Conservation (phyloP, 2,888 invertebrate genomes). For the Apomyelois bistriatella region DNA sequence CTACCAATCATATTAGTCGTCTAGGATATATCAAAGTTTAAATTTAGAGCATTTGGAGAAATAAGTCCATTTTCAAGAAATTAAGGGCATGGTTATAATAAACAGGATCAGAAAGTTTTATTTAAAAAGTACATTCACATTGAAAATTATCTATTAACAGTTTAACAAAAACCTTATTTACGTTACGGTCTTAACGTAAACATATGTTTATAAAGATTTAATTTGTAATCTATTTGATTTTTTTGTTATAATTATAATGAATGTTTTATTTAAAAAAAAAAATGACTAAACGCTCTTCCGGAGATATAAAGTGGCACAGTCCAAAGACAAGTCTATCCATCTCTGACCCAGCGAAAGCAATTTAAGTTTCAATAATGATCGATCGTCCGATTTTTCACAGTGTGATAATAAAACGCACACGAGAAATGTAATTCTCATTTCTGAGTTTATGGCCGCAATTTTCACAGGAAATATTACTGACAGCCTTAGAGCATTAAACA, state of each 20-base stretch:
- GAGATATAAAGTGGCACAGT: background rate
- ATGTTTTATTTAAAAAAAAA: background rate
- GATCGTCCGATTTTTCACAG: slow-evolving; percentile 52
- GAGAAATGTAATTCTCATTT: slow-evolving; percentile 66
- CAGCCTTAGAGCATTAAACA: no score
- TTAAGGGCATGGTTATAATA: no score
- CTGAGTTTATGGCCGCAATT: slow-evolving; percentile 68
- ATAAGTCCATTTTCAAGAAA: no score
- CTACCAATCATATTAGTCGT: no score
- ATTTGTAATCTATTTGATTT: background rate
- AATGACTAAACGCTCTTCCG: background rate
- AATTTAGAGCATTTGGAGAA: no score
- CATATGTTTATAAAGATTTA: no score
- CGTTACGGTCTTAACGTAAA: no score
- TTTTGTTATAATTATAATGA: background rate
- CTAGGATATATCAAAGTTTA: no score
- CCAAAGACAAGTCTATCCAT: background rate
- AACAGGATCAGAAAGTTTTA: no score
- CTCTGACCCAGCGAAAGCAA: slow-evolving; percentile 43
- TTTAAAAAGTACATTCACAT: no score
- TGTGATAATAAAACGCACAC: slow-evolving; percentile 72
- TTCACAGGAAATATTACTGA: slow-evolving; percentile 62
- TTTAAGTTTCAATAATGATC: slow-evolving; percentile 74
- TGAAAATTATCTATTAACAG: no score
- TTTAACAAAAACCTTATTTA: no score